Percentiles rank a stretch among this genome's conserved stretches.
Conservation (phyloP, 2,113 vertebrate species). For the Talpa occidentalis region DNA sequence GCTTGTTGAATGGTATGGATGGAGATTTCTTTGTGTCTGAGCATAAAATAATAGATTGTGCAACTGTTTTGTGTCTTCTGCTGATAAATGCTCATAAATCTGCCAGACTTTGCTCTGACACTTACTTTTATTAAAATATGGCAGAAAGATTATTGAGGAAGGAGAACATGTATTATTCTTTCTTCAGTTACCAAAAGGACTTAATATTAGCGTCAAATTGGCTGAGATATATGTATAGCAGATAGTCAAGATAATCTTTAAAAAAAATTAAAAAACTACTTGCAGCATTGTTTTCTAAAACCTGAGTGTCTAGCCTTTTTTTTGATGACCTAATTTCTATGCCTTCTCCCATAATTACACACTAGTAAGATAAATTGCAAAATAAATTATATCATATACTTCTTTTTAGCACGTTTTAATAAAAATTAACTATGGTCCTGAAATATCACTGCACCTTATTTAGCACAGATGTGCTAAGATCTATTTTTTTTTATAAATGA, state of each 20-base stretch:
- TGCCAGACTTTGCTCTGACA: neutral
- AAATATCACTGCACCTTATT: neutral
- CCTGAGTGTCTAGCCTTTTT: neutral
- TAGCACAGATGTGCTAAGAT: neutral
- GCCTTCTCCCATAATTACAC: neutral
- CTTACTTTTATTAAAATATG: neutral
- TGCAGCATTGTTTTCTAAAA: neutral
- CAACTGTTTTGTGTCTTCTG: neutral
- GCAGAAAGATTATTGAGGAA: neutral
- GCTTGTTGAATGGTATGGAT: neutral
- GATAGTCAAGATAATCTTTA: neutral
- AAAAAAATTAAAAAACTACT: neutral
- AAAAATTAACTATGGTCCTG: neutral
- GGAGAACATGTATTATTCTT: neutral
- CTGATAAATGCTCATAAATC: neutral
- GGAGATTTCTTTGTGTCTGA: neutral
- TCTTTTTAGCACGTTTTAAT: neutral
- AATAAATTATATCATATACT: neutral
- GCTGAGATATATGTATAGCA: neutral
- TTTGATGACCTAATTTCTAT: neutral
- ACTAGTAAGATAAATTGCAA: neutral
- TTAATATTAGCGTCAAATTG: neutral
- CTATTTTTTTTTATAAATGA: too few species aligned
- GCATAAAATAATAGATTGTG: neutral
- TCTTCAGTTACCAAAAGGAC: neutral